Conservation (phyloP, 2,113 vertebrate genomes). For the Lichenostomus cassidix region DNA sequence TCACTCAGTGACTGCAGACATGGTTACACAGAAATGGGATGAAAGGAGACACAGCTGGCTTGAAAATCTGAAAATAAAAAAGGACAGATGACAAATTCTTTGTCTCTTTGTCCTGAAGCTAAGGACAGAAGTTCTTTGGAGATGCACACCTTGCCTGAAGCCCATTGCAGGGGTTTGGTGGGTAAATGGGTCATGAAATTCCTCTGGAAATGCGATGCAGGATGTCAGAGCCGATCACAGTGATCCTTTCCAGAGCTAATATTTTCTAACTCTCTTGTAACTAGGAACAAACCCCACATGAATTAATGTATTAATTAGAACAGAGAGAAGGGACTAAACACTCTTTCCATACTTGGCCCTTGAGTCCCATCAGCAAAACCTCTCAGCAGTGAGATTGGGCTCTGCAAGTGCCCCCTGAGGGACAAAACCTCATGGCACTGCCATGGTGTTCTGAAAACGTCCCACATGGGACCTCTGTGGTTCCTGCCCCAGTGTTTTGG, state of each 20-base stretch:
- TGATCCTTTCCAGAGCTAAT: fast-evolving
- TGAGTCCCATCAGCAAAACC: neutral
- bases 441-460: fast-evolving
- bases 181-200: neutral
- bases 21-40: neutral
- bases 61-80: neutral
- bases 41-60: neutral
- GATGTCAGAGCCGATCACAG: neutral
- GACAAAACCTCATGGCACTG: neutral
- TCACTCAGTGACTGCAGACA: neutral
- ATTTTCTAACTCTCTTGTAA: neutral
- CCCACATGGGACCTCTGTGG: neutral
- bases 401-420: neutral
- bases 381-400: neutral
- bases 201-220: neutral
- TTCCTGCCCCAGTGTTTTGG: neutral
- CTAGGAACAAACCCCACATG: neutral
- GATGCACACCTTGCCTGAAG: neutral
- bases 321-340: neutral
- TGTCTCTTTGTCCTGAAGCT: neutral
- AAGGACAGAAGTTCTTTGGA: neutral
- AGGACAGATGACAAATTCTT: neutral
- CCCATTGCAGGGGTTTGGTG: neutral
- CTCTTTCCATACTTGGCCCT: neutral
- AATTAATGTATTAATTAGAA: neutral